A percentile compares a stretch with the other conserved stretches of the same genome.
phyloP scores from a whole-genome alignment of 2,113 vertebrate species.

The Mormyrus lacerda region DNA sequence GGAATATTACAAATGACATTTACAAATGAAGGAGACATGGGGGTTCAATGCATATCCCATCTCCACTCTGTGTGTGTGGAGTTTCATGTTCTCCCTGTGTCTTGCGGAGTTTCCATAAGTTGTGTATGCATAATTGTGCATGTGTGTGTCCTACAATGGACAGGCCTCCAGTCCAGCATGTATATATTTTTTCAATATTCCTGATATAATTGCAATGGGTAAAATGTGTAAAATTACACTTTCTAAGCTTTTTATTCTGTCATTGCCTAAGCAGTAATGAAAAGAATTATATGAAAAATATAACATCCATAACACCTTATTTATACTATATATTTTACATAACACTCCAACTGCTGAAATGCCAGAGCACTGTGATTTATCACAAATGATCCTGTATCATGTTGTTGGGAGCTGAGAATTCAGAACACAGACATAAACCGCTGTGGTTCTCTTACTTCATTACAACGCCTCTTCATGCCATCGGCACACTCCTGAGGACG shows the following conservation, averaged over 20 bases:
- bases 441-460: background rate
- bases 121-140: background rate
- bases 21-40: background rate
- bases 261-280: background rate
- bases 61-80: background rate
- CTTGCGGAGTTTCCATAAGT: background rate
- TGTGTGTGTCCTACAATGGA: background rate
- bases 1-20: background rate
- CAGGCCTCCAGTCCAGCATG: background rate
- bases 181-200: background rate
- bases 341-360: background rate
- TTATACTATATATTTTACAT: background rate
- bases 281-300: background rate
- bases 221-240: background rate
- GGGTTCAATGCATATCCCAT: background rate
- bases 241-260: background rate
- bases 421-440: background rate
- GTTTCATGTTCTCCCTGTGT: background rate
- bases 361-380: background rate
- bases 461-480: background rate
- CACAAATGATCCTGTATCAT: background rate
- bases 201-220: background rate
- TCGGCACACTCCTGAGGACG: background rate
- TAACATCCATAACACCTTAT: background rate
- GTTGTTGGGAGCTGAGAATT: background rate